phyloP scores from a whole-genome alignment of 1,140 invertebrate genomes.

The Tenebrio molitor region DNA sequence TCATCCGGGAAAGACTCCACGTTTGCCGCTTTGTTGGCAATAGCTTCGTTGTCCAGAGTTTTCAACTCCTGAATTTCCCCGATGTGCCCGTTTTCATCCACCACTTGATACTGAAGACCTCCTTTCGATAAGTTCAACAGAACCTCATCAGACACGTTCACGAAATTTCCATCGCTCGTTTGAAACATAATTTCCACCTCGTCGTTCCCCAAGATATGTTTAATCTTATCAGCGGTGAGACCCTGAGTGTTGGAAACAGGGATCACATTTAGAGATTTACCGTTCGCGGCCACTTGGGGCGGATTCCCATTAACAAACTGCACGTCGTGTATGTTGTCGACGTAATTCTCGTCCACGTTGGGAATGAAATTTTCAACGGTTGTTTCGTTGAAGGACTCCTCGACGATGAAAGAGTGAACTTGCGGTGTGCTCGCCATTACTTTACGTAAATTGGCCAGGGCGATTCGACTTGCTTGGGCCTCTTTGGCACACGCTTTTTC shows the following conservation, averaged over 20 bases:
- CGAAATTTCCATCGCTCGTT: conserved; percentile 61
- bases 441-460: conserved; percentile 61
- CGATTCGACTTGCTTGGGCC: conserved; percentile 60
- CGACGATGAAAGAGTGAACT: conserved; percentile 60
- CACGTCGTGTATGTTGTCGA: conserved; percentile 14
- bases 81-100: conserved; percentile 60
- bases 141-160: conserved; percentile 61
- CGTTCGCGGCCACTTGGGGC: conserved; percentile 17
- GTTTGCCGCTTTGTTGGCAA: background rate
- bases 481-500: conserved; percentile 64
- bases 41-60: conserved; percentile 64
- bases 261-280: conserved; percentile 19
- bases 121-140: conserved; percentile 58
- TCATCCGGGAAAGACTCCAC: background rate
- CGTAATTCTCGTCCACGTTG: conserved; percentile 20
- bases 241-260: conserved; percentile 30
- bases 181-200: conserved; percentile 63
- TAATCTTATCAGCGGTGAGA: conserved; percentile 58
- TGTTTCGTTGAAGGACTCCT: conserved; percentile 62
- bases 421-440: conserved; percentile 59
- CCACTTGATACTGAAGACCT: conserved; percentile 60
- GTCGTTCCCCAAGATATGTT: conserved; percentile 57
- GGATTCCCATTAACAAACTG: conserved; percentile 18
- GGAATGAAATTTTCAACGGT: conserved; percentile 64
- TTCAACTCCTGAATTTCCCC: conserved; percentile 60